Evolutionary conservation across 2,113 vertebrate genomes (phyloP).

Genomic region (Polypterus bichir): DNA sequence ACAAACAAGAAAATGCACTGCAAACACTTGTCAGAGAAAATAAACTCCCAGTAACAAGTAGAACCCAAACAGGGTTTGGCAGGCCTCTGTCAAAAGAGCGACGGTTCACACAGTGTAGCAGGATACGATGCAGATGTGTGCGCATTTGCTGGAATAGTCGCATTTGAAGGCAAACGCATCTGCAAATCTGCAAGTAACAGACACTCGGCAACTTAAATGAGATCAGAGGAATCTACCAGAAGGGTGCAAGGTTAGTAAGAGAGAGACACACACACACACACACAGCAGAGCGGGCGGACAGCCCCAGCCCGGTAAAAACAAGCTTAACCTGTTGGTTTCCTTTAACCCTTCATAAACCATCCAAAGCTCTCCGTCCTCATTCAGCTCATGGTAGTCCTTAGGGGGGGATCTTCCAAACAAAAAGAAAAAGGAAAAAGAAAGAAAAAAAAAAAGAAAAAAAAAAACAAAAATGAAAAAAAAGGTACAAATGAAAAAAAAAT

Average conservation of each 20-base stretch:
- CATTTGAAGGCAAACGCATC: slow-evolving; percentile 14
- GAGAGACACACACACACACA: slow-evolving; percentile 17
- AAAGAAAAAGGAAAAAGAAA: slow-evolving; percentile 40
- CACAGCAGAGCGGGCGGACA: slow-evolving; percentile 32
- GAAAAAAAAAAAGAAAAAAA: slow-evolving; percentile 15
- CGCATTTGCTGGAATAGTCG: no score
- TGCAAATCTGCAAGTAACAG: slow-evolving; percentile 8
- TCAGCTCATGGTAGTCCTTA: slow-evolving; percentile 84
- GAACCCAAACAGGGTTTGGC: no score
- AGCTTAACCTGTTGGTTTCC: slow-evolving; percentile 90
- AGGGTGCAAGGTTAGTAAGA: slow-evolving; percentile 35
- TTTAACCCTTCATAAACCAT: slow-evolving; percentile 99
- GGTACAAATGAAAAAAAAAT: slow-evolving; percentile 30
- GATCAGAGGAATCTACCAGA: slow-evolving; percentile 29
- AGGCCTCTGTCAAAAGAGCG: no score
- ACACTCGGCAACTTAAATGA: slow-evolving; percentile 33
- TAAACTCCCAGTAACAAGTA: no score
- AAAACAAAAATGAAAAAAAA: slow-evolving; percentile 41
- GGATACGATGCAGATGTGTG: no score
- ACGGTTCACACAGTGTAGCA: no score
- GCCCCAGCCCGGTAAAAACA: slow-evolving; percentile 33
- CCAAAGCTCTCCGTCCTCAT: slow-evolving; percentile 97
- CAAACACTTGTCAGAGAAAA: no score
- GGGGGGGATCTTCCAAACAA: slow-evolving; percentile 72
- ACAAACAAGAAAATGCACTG: no score